A percentile compares a stretch with the other conserved stretches of the same genome.
phyloP scores from a whole-genome alignment of 2,888 invertebrate species.

The Lasioglossum pauxillum region DNA sequence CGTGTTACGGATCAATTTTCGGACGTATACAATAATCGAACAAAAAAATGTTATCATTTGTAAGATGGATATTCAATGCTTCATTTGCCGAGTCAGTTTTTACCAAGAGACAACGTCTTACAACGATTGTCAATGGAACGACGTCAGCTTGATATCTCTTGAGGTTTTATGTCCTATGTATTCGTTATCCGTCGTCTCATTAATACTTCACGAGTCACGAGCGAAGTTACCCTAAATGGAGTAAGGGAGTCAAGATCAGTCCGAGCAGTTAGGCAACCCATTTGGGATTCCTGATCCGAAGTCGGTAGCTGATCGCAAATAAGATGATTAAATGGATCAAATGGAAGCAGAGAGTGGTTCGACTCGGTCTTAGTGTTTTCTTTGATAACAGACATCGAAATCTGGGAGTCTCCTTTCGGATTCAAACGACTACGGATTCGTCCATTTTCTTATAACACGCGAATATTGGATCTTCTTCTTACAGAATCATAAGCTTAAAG shows the following conservation, averaged over 20 bases:
- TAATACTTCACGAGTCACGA: conserved; percentile 34
- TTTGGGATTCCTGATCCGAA: conserved; percentile 42
- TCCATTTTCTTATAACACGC: neutral
- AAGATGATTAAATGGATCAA: conserved; percentile 49
- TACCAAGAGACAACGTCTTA: conserved; percentile 20
- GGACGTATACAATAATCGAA: too few species aligned
- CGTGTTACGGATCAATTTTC: too few species aligned
- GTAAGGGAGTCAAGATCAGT: conserved; percentile 45
- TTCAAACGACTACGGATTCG: neutral
- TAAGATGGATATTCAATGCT: neutral
- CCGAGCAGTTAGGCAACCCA: conserved; percentile 32
- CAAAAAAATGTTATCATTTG: neutral
- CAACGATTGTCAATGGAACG: conserved; percentile 16
- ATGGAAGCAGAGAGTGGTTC: conserved; percentile 24
- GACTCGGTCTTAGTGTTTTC: conserved; percentile 40
- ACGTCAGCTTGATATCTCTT: conserved; percentile 27
- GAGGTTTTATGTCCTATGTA: conserved; percentile 17
- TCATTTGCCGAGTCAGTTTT: neutral
- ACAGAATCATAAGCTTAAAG: neutral
- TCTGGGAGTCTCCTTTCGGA: conserved; percentile 6
- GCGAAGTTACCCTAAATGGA: conserved; percentile 42
- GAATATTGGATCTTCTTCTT: neutral
- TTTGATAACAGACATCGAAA: conserved; percentile 45
- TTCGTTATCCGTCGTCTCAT: conserved; percentile 43
- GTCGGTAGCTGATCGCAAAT: conserved; percentile 55